Evolutionary conservation across 2,888 invertebrate species (phyloP).

Genomic region (Formica aserva): DNA sequence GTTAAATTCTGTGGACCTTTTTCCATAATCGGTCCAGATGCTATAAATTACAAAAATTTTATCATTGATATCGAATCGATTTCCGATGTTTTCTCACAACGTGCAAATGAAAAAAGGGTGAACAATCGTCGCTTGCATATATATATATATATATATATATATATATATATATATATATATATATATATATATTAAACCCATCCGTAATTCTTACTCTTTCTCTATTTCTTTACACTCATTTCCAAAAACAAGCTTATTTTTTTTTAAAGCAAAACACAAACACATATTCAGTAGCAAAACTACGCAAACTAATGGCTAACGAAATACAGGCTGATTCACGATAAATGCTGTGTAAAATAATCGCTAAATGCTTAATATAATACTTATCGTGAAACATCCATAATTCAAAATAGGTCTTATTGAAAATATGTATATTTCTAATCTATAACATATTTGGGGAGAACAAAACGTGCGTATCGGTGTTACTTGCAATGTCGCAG

Average conservation of each 20-base stretch:
- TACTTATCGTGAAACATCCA: conserved; percentile 19
- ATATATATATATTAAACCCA: conserved; percentile 21
- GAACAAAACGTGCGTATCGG: conserved; percentile 20
- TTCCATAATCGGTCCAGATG: conserved; percentile 95
- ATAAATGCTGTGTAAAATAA: conserved; percentile 22
- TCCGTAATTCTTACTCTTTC: conserved; percentile 26
- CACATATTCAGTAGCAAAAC: conserved; percentile 44
- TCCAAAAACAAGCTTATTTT: conserved; percentile 23
- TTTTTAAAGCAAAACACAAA: conserved; percentile 37
- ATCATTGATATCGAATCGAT: conserved; percentile 11
- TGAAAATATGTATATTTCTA: background rate
- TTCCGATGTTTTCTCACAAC: conserved; percentile 21
- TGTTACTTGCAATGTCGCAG: conserved; percentile 27
- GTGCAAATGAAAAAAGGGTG: conserved; percentile 58
- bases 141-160: too few relatives aligned
- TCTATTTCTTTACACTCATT: conserved; percentile 8
- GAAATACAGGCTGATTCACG: background rate
- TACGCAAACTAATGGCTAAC: conserved; percentile 36
- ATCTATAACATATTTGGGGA: conserved; percentile 11
- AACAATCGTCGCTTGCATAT: conserved; percentile 36
- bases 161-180: too few relatives aligned
- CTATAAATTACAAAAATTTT: conserved; percentile 87
- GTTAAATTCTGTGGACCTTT: conserved; percentile 94
- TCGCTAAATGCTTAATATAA: conserved; percentile 20
- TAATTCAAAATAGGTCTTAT: background rate